These are phyloP conservation scores for Fukomys damarensis DNA, from an alignment of 2,113 vertebrate genomes.

Conservation along the genomic window DNA sequence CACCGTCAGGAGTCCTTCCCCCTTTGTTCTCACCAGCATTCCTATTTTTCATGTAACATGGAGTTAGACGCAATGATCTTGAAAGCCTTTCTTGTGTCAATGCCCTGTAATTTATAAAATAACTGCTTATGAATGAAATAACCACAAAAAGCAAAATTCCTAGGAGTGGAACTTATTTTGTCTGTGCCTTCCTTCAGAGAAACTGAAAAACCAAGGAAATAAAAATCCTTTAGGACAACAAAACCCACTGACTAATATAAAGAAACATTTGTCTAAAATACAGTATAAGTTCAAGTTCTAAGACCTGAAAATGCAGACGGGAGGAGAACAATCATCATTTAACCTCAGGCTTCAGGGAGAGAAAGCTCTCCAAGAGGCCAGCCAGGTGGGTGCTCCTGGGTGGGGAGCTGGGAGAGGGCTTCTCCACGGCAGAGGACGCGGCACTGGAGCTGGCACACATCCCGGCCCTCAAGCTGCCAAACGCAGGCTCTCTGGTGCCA, in stretches of 20 bases:
- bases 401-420: background rate
- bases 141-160: background rate
- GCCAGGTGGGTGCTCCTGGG: background rate
- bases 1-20: background rate
- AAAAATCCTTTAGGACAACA: background rate
- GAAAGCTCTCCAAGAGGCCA: background rate
- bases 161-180: background rate
- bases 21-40: background rate
- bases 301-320: background rate
- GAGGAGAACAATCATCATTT: background rate
- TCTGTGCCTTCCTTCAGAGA: background rate
- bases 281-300: background rate
- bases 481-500: background rate
- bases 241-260: background rate
- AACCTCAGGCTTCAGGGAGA: background rate
- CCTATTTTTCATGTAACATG: slow-evolving; percentile 14
- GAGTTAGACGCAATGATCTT: background rate
- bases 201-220: slow-evolving; percentile 15
- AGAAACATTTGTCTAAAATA: background rate
- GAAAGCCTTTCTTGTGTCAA: background rate
- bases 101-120: slow-evolving; percentile 5
- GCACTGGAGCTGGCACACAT: background rate
- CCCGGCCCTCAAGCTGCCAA: background rate
- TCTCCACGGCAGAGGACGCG: background rate
- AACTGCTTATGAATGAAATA: slow-evolving; percentile 7